Evolutionary conservation across 2,888 invertebrate genomes (phyloP).

Genomic region (Macaria notata): DNA sequence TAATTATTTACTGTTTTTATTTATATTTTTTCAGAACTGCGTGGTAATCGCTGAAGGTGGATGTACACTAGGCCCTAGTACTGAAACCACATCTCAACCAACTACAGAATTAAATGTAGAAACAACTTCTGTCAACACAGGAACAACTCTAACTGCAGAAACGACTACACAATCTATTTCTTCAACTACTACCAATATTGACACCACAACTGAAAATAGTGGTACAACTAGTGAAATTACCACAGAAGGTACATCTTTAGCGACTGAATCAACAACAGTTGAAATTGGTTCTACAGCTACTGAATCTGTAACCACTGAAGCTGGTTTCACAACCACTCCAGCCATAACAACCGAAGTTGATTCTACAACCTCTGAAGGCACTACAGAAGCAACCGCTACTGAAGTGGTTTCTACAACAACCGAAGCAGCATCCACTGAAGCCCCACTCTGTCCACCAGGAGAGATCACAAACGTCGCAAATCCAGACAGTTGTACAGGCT

Average conservation of each 20-base stretch:
- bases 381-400: too few species aligned
- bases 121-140: neutral
- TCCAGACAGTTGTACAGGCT: slow-evolving; percentile 42
- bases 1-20: too few species aligned
- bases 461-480: slow-evolving; percentile 43
- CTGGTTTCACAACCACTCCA: neutral
- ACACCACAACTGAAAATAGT: neutral
- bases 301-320: neutral
- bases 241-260: neutral
- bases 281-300: too few species aligned
- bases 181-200: neutral
- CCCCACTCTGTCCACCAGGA: slow-evolving; percentile 37
- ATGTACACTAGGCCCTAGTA: slow-evolving; percentile 10
- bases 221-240: neutral
- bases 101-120: neutral
- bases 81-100: neutral
- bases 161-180: neutral
- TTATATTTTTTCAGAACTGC: slow-evolving; percentile 13
- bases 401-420: neutral
- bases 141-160: neutral
- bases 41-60: slow-evolving; percentile 17
- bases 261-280: too few species aligned
- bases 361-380: neutral
- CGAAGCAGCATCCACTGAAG: slow-evolving; percentile 1
- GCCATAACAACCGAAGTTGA: neutral